Evolutionary conservation across 2,888 invertebrate genomes (phyloP), one percentile per base, ranked within the genome.

Genomic region (Erynnis tages): DNA sequence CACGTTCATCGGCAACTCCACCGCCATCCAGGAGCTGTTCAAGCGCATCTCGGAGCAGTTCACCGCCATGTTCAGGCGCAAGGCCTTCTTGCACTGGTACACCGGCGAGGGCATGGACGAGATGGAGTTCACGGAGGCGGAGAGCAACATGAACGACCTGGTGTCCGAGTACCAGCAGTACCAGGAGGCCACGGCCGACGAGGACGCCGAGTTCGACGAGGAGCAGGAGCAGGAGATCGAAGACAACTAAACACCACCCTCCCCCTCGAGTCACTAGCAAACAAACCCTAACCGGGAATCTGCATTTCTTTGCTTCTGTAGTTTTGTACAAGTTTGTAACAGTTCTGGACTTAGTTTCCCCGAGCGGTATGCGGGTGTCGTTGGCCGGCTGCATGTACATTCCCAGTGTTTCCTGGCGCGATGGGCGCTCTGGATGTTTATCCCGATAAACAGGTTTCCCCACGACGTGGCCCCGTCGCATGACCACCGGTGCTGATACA

Each of bases 91-190:
- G 76, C 97, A 97, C 91, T 97, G 97, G 97, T 97, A 96, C 91
- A 97, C 96, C 45, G 96, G 96, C 91, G 98, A 78, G 94, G 94
- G 91, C 91, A 94, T 89, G 94, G 94, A 94, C 93, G 94, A 92
- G 88, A 97, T 97, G 97, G 97, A 97, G 90, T 97, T 97, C 92
- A 97, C 97, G 4, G 97, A 97, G 84, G 97, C 94, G 2, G 94
- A 96, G 91, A 96, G 96, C 77, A 98, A 98, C 93, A 97, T 98
- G 97, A 97, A 96, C 82, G 96, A 96, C 75, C 82, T 96, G 79
- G 95, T 96, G 5, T 95, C 95, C 0, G 97, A 97, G 81, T 97
- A 97, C 85, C 97, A 97, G 81, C 97, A 97, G 78, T 97, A 97
- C 90, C 97, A 97, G 86, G 97, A 94, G 80, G 96, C 95, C 56